Base-by-base conservation (phyloP, 1,140 invertebrate genomes). In the Cherax destructor region DNA sequence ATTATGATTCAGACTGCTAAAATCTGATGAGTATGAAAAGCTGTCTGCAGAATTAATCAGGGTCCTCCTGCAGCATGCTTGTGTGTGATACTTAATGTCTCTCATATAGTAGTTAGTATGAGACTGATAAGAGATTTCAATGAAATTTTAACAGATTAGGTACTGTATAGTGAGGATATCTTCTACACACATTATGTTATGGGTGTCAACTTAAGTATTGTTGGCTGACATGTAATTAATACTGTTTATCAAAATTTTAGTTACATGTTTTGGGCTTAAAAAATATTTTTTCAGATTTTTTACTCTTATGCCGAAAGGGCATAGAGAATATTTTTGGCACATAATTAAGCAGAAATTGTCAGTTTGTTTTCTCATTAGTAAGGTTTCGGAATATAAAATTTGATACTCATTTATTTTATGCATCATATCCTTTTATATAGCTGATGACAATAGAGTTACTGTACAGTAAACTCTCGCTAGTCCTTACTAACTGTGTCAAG, bases 51-150 rank as follows among this genome's bases (percentile, higher is more conserved):
- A 65, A 69, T 13, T 61, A 61, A 61, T 61, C 2, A 69, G 16
- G 52, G 61, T 49, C 52, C 18, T 83, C 81, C 69, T 18, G 81
- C 61, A 83, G 41, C 30, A 83, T 18, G 59, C 47, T 83, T 83
- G 41, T 69, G 81, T 83, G 61, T 69, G 81, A 83, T 83, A 83
- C 52, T 83, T 83, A 50, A 56, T 83, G 81, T 83, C 24, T n/a
- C 30, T 74, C 69, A 74, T 74, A 9, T 74, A 21, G 69, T 74
- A 74, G 69, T 41, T 74, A 74, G 69, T n/a, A 74, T 74, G 69
- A 30, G 11, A 74, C 9, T 74, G 69, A n/a, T 30, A 74, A n/a
- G 24, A 74, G 30, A 74, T 74, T 74, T 74, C n/a, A 74, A 74
- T 5, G 24, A 74, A 74, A 74, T 21, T 5, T 74, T 1, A 74